A percentile compares a stretch with the other conserved stretches of the same genome.
Conservation (phyloP, 2,888 invertebrate species). For the Nomada fabriciana region DNA sequence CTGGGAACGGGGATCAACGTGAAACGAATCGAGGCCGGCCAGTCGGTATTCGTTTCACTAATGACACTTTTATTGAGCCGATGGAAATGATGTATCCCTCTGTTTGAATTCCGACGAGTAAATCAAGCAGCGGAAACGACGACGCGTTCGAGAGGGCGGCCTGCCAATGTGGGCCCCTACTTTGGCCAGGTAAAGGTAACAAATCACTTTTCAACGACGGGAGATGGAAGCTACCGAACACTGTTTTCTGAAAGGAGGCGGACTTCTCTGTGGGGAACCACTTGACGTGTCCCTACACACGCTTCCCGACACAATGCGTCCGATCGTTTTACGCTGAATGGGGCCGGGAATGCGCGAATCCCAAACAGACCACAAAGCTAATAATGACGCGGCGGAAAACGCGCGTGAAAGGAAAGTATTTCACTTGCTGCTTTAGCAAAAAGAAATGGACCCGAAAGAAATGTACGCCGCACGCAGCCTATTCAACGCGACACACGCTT, state of each 20-base stretch:
- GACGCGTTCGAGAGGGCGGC: conserved; percentile 51
- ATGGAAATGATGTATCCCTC: conserved; percentile 62
- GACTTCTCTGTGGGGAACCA: conserved; percentile 80
- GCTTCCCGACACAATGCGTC: conserved; percentile 73
- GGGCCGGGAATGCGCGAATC: conserved; percentile 64
- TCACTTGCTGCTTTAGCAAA: conserved; percentile 33
- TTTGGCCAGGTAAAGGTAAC: conserved; percentile 72
- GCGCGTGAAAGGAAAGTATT: conserved; percentile 41
- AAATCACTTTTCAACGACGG: conserved; percentile 71
- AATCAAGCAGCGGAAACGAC: conserved; percentile 40
- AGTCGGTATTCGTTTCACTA: conserved; percentile 47
- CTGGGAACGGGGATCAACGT: neutral
- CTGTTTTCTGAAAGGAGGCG: conserved; percentile 80
- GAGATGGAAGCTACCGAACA: conserved; percentile 68
- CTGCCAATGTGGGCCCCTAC: conserved; percentile 63
- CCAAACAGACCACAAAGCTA: conserved; percentile 64
- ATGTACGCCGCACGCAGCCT: neutral
- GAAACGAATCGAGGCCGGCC: conserved; percentile 29
- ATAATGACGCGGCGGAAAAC: conserved; percentile 60
- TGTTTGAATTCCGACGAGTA: conserved; percentile 68
- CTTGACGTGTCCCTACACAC: conserved; percentile 80
- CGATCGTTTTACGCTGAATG: conserved; percentile 76
- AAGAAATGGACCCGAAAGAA: neutral
- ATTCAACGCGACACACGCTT: conserved; percentile 11
- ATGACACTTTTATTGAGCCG: conserved; percentile 61